Evolutionary conservation across 2,888 invertebrate species (phyloP).

Genomic region (Tricholauxania praeusta): DNA sequence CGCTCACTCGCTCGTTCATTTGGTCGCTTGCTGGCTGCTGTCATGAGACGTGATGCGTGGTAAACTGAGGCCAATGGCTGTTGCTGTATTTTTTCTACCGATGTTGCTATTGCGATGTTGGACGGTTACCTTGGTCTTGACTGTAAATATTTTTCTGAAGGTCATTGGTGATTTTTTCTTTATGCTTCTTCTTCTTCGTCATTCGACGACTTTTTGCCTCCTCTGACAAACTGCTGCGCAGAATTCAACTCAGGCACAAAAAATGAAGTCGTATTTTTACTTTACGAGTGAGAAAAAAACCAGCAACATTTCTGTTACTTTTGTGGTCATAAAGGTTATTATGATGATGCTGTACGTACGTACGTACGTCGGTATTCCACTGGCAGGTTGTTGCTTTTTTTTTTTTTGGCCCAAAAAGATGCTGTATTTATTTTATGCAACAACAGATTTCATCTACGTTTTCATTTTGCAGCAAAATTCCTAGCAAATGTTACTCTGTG

Average conservation of each 20-base stretch:
- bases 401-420: background rate
- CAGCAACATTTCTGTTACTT: background rate
- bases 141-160: slow-evolving; percentile 32
- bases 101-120: slow-evolving; percentile 14
- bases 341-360: background rate
- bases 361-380: background rate
- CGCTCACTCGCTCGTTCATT: background rate
- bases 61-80: background rate
- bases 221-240: background rate
- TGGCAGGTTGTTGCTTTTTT: slow-evolving; percentile 13
- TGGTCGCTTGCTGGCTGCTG: slow-evolving; percentile 2
- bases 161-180: slow-evolving; percentile 29
- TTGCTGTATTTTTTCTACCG: background rate
- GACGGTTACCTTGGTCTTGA: slow-evolving; percentile 37
- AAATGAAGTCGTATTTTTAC: background rate
- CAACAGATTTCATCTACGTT: no score
- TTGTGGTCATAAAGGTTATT: slow-evolving; percentile 19
- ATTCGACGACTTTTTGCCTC: background rate
- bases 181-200: slow-evolving; percentile 10
- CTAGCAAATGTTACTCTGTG: no score
- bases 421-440: background rate
- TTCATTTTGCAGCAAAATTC: no score
- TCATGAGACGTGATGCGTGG: slow-evolving; percentile 29
- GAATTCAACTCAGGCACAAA: background rate
- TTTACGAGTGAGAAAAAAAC: background rate